These are phyloP conservation scores for Sylvia borin DNA, from an alignment of 2,797 vertebrate genomes.

Conservation along the genomic window DNA sequence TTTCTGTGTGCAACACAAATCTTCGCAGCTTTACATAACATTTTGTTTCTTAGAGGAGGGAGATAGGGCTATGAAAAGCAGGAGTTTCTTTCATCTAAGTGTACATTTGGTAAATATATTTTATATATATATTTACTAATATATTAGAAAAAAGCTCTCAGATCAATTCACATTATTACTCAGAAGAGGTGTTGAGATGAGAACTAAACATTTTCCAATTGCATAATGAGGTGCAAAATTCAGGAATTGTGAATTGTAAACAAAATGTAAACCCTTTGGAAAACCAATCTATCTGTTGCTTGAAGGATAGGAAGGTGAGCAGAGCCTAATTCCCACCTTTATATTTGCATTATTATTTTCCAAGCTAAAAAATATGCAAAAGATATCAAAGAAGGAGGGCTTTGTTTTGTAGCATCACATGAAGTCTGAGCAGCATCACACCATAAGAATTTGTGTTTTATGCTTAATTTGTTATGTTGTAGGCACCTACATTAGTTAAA, in stretches of 20 bases:
- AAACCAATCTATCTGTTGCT: background rate
- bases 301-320: background rate
- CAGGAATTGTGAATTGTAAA: background rate
- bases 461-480: background rate
- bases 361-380: background rate
- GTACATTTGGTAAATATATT: background rate
- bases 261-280: background rate
- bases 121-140: background rate
- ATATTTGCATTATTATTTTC: background rate
- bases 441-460: background rate
- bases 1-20: constrained; percentile 4
- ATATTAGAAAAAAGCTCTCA: background rate
- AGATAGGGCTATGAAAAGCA: background rate
- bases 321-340: background rate
- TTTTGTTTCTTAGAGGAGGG: background rate
- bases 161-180: background rate
- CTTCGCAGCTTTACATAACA: constrained; percentile 1
- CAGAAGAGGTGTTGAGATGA: background rate
- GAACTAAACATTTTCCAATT: background rate
- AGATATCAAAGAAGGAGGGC: background rate
- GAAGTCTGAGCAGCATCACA: background rate
- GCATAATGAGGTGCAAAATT: background rate
- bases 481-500: background rate
- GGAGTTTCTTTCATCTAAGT: background rate
- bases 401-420: background rate